Evolutionary conservation across 2,888 invertebrate genomes (phyloP), one percentile per base, ranked within the genome.

Genomic region (Phragmatobia fuliginosa): DNA sequence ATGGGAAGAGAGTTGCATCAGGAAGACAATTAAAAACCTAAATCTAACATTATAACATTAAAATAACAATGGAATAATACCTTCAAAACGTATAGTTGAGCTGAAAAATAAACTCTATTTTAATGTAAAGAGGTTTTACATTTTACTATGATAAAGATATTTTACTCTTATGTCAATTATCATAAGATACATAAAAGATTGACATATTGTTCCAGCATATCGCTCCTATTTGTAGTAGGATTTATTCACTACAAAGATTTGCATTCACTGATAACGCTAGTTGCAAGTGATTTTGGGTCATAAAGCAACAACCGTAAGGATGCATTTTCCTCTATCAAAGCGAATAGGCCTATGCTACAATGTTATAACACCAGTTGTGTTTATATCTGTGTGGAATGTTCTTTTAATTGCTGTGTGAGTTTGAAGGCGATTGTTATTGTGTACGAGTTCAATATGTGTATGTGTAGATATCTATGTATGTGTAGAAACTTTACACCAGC

Each of bases 1-100:
- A 80, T 28, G 73, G 80, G 82, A 75, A 80, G 82, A 80, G 66
- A 62, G 58, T 82, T 78, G 61, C 71, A 77, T 75, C 63, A 67
- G 75, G 82, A 80, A 80, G 80, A 77, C 80, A 11, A 64, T 62
- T 16, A 21, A 38, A 62, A 59, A 64, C 52, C 71, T 64, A 68
- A 64, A 58, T n/a, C 21, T 31, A 67, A 36, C 56, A 66, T 52
- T 45, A 32, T 45, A 63, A 45, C 45, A 49, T 45, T 32, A 49
- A 49, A 49, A 63, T 63, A 56, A 52, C 28, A 66, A 28, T 31
- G 18, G 33, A 67, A 67, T n/a, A n/a, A n/a, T 62, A 68, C n/a
- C 41, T 60, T 32, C 69, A 49, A 66, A 60, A 63, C 38, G 7
- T 41, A 25, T 32, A 58, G 33, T 63, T 41, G 45, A 66, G 45